Evolutionary conservation across 2,888 invertebrate genomes (phyloP).

Genomic region (Tenodera sinensis): DNA sequence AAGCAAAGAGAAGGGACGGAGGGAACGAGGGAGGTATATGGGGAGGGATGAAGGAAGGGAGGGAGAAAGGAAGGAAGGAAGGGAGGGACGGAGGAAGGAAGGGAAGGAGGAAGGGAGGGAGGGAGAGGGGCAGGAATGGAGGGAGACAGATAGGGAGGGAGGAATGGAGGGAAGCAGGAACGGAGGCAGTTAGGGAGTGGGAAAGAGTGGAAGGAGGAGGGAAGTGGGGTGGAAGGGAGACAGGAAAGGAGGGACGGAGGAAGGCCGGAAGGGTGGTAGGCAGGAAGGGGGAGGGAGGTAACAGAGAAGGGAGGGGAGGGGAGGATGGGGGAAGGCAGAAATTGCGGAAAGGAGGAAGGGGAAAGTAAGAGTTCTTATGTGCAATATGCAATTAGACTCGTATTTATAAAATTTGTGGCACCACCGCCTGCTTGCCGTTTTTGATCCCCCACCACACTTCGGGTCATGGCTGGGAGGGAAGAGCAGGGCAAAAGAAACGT

Average conservation of each 20-base stretch:
- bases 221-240: too few species aligned
- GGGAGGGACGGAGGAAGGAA: neutral
- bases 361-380: neutral
- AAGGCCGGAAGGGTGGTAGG: neutral
- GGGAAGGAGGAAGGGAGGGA: too few species aligned
- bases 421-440: neutral
- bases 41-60: neutral
- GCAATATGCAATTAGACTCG: too few species aligned
- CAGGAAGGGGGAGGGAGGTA: neutral
- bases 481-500: neutral
- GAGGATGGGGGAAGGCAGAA: neutral
- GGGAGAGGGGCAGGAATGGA: too few species aligned
- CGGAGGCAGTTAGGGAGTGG: too few species aligned
- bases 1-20: neutral
- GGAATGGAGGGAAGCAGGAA: too few species aligned
- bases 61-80: neutral
- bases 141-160: too few species aligned
- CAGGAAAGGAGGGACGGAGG: neutral
- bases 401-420: neutral
- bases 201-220: neutral
- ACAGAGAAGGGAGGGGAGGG: neutral
- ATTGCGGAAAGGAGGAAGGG: neutral
- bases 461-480: neutral
- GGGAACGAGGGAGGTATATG: neutral
- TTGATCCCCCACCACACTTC: neutral